phyloP scores from a whole-genome alignment of 2,113 vertebrate species.

The Chamaetylas fuelleborni region DNA sequence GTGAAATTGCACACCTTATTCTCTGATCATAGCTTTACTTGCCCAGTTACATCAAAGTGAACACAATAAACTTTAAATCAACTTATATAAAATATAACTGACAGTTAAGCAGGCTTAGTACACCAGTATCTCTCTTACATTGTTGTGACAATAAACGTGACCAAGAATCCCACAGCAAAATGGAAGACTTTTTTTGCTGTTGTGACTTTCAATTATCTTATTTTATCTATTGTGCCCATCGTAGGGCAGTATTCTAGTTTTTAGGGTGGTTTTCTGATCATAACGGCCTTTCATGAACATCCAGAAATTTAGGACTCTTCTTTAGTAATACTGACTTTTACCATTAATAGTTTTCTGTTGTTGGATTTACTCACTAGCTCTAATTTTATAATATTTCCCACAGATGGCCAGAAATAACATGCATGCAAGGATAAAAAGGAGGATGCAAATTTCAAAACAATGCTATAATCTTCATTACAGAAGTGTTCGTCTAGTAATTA shows the following conservation, averaged over 20 bases:
- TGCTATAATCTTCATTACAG: not conserved
- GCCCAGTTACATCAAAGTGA: not conserved
- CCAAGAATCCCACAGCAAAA: not conserved
- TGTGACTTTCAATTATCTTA: not conserved
- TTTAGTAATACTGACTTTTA: not conserved
- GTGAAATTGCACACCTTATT: not conserved
- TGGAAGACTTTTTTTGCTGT: not conserved
- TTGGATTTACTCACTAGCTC: not conserved
- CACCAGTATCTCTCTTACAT: not conserved
- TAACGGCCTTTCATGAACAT: not conserved
- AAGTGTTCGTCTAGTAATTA: not conserved
- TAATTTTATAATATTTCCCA: not conserved
- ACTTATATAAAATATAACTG: not conserved
- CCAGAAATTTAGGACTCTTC: not conserved
- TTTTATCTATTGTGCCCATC: not conserved
- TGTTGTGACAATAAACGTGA: not conserved
- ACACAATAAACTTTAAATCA: not conserved
- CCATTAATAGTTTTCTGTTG: not conserved
- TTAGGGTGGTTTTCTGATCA: not conserved
- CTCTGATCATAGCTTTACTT: not conserved
- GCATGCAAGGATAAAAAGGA: not conserved
- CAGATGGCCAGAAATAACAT: not conserved
- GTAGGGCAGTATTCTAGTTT: not conserved
- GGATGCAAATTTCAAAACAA: conserved; percentile 17
- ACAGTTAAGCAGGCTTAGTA: not conserved